Evolutionary conservation across 2,113 vertebrate species (phyloP).

Genomic region (Galemys pyrenaicus): DNA sequence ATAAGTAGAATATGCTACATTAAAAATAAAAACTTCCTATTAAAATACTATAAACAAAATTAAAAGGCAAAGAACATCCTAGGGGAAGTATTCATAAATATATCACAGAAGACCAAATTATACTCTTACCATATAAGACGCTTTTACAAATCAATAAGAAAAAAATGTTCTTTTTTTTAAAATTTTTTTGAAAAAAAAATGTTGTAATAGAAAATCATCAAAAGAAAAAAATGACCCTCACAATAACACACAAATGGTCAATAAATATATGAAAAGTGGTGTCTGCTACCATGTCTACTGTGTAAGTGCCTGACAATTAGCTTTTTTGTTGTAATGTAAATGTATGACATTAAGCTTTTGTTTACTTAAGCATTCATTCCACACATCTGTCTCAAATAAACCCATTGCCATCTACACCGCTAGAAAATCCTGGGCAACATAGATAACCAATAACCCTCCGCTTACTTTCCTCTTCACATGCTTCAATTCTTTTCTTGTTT

Average conservation of each 20-base stretch:
- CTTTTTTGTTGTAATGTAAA: background rate
- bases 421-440: background rate
- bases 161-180: too few relatives aligned
- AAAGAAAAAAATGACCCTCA: background rate
- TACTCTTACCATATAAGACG: slow-evolving; percentile 40
- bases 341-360: background rate
- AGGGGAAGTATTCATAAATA: background rate
- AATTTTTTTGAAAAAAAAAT: too few relatives aligned
- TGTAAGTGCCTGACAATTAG: background rate
- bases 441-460: background rate
- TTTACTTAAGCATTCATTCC: background rate
- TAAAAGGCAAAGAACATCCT: slow-evolving; percentile 11
- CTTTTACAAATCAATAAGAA: slow-evolving; percentile 27
- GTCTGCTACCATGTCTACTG: background rate
- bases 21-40: slow-evolving; percentile 27
- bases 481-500: background rate
- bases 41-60: slow-evolving; percentile 30
- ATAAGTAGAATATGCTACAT: background rate
- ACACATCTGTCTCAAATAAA: background rate
- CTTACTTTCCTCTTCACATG: background rate
- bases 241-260: background rate
- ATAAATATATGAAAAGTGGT: slow-evolving; percentile 3
- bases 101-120: background rate
- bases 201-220: background rate
- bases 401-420: background rate